Evolutionary conservation across 2,113 vertebrate species (phyloP).

Genomic region (Nothocercus julius): DNA sequence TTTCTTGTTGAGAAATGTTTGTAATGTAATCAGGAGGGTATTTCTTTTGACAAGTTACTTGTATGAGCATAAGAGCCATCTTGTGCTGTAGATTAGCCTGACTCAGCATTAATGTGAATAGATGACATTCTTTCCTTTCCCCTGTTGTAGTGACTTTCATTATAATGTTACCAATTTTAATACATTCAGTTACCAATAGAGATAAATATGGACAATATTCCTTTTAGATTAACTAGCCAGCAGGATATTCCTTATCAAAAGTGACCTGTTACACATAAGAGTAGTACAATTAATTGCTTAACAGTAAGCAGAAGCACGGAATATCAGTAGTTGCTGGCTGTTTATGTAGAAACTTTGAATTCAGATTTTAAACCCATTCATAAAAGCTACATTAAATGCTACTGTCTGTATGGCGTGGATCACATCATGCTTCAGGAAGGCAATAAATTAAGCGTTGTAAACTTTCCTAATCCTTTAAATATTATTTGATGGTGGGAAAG

Average conservation of each 20-base stretch:
- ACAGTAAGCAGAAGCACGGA: neutral
- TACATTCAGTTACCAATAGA: neutral
- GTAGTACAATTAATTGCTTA: neutral
- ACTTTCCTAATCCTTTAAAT: neutral
- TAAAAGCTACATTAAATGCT: neutral
- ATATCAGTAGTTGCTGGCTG: neutral
- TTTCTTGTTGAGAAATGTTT: neutral
- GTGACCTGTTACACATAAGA: neutral
- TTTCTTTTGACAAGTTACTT: neutral
- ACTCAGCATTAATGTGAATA: neutral
- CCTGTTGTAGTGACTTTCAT: neutral
- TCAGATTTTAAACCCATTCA: neutral
- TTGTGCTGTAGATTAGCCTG: neutral
- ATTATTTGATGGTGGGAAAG: neutral
- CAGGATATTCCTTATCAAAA: neutral
- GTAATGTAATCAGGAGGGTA: neutral
- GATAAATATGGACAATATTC: neutral
- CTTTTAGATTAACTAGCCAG: neutral
- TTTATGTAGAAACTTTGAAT: neutral
- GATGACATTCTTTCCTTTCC: neutral
- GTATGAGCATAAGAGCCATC: neutral
- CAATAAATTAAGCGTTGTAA: fast-evolving
- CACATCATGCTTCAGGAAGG: neutral
- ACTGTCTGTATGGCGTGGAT: neutral
- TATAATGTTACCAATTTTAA: neutral